Conservation (phyloP, 2,113 vertebrate species). For the Labeo catla region DNA sequence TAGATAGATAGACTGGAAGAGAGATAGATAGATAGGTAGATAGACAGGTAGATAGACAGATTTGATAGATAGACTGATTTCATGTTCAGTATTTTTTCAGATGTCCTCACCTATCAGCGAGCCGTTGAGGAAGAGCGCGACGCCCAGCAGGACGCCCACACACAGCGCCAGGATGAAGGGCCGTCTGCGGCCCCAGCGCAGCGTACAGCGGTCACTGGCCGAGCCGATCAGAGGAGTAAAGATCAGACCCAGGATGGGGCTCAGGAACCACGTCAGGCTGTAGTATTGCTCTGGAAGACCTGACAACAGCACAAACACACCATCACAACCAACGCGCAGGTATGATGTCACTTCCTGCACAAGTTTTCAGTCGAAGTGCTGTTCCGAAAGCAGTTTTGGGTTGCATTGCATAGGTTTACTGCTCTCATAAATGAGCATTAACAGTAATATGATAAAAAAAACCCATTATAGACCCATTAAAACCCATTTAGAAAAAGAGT, state of each 20-base stretch:
- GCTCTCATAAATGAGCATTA: not conserved
- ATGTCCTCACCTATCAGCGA: constrained; percentile 86
- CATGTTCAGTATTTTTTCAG: too few relatives aligned
- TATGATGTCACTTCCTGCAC: constrained; percentile 3
- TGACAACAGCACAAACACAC: constrained; percentile 62
- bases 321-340: not conserved
- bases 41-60: too few relatives aligned
- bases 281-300: constrained; percentile 99
- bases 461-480: not conserved
- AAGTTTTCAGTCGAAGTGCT: not conserved
- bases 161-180: constrained; percentile 95
- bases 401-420: not conserved
- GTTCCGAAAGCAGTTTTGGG: not conserved
- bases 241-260: constrained; percentile 92
- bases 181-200: constrained; percentile 92
- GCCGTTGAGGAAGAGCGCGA: constrained; percentile 96
- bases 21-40: too few relatives aligned
- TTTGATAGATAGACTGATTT: too few relatives aligned
- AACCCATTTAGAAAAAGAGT: not conserved
- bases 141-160: constrained; percentile 88
- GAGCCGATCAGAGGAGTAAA: constrained; percentile 97
- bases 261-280: constrained; percentile 98
- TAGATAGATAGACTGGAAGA: too few relatives aligned
- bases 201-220: constrained; percentile 94
- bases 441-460: not conserved